phyloP scores from a whole-genome alignment of 1,140 invertebrate species.

The Drosophila teissieri region DNA sequence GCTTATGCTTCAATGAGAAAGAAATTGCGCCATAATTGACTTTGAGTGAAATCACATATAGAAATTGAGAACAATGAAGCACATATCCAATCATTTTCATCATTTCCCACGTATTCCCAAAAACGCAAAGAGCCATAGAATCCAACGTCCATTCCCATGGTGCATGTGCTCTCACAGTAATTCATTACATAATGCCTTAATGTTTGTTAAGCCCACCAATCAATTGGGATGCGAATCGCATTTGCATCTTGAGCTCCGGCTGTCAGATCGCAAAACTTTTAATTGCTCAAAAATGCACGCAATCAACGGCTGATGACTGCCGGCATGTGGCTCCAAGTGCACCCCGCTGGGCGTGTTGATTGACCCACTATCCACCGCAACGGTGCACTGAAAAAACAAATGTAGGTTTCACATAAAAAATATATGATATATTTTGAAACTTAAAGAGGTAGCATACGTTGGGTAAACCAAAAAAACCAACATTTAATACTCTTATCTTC shows the following conservation, averaged over 20 bases:
- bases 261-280: constrained; percentile 40
- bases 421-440: not conserved
- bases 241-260: constrained; percentile 43
- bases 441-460: too few relatives aligned
- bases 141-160: constrained; percentile 18
- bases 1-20: not conserved
- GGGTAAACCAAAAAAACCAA: too few relatives aligned
- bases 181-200: constrained; percentile 27
- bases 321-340: constrained; percentile 15
- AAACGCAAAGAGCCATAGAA: not conserved
- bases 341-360: constrained; percentile 27
- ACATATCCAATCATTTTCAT: constrained; percentile 12
- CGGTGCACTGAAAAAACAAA: not conserved
- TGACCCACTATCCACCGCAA: not conserved
- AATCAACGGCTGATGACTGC: constrained; percentile 38
- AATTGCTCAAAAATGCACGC: constrained; percentile 46
- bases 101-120: not conserved
- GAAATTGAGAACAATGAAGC: constrained; percentile 9
- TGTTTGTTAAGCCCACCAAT: constrained; percentile 36
- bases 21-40: constrained; percentile 6
- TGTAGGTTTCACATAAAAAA: not conserved
- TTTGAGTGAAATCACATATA: not conserved
- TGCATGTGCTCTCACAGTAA: constrained; percentile 23
- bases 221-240: constrained; percentile 17
- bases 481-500: too few relatives aligned